These are phyloP conservation scores for Echiichthys vipera DNA, from an alignment of 2,797 vertebrate genomes.

Conservation along the genomic window DNA sequence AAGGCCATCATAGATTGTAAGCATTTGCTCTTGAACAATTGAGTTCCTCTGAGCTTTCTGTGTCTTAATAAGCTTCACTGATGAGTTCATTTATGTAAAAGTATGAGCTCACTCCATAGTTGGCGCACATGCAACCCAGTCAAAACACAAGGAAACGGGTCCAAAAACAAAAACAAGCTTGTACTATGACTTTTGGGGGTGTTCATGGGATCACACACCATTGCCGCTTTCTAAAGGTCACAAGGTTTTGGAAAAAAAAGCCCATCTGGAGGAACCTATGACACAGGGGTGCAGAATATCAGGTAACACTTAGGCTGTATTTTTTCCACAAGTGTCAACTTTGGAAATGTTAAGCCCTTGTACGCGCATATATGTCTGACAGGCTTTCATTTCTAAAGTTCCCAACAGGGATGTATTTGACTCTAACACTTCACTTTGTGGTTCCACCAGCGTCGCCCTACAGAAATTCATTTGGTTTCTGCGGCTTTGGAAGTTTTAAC, in stretches of 20 bases:
- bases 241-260: constrained; percentile 56
- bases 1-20: background rate
- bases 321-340: constrained; percentile 74
- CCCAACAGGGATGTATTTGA: constrained; percentile 47
- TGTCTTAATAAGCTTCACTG: constrained; percentile 38
- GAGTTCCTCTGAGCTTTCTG: background rate
- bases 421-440: constrained; percentile 41
- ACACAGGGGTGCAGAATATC: constrained; percentile 80
- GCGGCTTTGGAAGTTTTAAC: constrained; percentile 22
- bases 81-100: constrained; percentile 65
- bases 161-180: constrained; percentile 76
- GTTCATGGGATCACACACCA: constrained; percentile 67
- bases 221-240: constrained; percentile 69
- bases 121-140: constrained; percentile 61
- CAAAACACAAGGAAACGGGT: constrained; percentile 75
- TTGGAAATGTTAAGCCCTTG: constrained; percentile 70
- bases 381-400: constrained; percentile 55
- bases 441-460: constrained; percentile 16
- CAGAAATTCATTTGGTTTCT: constrained; percentile 39
- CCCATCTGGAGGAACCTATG: constrained; percentile 78
- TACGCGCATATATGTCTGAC: constrained; percentile 54
- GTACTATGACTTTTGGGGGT: constrained; percentile 52
- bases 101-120: constrained; percentile 62
- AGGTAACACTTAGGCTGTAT: constrained; percentile 72
- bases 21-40: constrained; percentile 14